Base-by-base conservation (phyloP, 1,140 invertebrate species). In the Apis mellifera region DNA sequence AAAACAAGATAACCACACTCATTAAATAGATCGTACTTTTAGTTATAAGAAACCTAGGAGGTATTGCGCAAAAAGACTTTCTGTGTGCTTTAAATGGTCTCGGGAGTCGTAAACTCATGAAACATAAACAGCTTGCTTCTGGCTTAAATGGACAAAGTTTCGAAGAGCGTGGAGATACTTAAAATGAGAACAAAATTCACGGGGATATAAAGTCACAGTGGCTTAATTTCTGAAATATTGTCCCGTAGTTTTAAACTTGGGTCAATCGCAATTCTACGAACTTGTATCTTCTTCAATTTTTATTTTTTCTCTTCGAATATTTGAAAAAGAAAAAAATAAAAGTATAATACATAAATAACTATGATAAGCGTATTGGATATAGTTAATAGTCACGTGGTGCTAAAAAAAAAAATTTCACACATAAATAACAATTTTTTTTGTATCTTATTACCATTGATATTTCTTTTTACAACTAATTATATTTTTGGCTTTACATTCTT, bases 131-230 rank as follows among this genome's bases (percentile, higher is more conserved):
- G 54, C 54, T 57, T 57, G 54, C n/a, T 57, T 23, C 19, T 55
- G 70, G 70, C 50, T 72, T 21, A 72, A 72, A 72, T 72, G 70
- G 54, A 57, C 70, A 72, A 72, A 57, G 54, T 72, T 72, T 32
- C 26, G 64, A 66, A 42, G 32, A 32, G 3, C 32, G 15, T 19
- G 7, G 26, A 42, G 54, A 72, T 57, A 57, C 52, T 57, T 42
- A 57, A 72, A 72, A 32, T 32, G 54, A n/a, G 21, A 57, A 72
- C 12, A 42, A 57, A 72, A 72, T 42, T 55, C 54, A 21, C 23
- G 23, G 48, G n/a, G n/a, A 50, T 13, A 50, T 69, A 69, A 52
- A 69, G 48, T 23, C 48, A 13, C 26, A 23, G 23, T 72, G 26
- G 70, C 19, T 72, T 72, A 57, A 72, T 72, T 72, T 32, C 9